Percentiles rank a stretch among this genome's conserved stretches.
Evolutionary conservation across 2,797 vertebrate genomes (phyloP).

Genomic region (Parauchenoglanis ngamensis): DNA sequence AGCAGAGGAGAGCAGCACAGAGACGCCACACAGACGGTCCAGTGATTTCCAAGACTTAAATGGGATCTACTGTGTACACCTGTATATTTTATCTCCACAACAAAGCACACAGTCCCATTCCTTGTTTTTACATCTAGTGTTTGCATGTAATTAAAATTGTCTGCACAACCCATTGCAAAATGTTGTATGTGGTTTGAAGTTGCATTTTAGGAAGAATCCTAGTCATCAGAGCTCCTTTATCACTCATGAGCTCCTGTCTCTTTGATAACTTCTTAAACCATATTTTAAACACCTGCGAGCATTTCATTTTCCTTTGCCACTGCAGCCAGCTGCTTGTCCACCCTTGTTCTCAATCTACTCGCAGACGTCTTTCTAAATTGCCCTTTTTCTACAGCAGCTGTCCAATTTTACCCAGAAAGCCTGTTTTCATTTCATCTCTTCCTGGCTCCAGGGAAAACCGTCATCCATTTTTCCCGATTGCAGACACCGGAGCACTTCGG

Average conservation of each 20-base stretch:
- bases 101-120: background rate
- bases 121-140: background rate
- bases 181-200: background rate
- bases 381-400: conserved; percentile 34
- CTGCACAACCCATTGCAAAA: background rate
- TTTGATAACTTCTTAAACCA: conserved; percentile 14
- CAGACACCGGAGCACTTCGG: background rate
- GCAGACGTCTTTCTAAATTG: conserved; percentile 26
- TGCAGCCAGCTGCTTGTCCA: conserved; percentile 25
- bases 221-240: background rate
- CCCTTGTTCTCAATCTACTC: conserved; percentile 17
- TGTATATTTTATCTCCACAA: background rate
- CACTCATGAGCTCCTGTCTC: conserved; percentile 3
- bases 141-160: background rate
- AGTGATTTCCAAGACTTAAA: conserved; percentile 3
- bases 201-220: background rate
- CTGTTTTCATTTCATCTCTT: conserved; percentile 39
- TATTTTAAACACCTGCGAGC: conserved; percentile 2
- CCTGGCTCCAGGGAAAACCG: conserved; percentile 5
- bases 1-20: background rate
- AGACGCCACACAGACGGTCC: background rate
- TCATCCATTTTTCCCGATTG: conserved; percentile 20
- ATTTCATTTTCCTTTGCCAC: conserved; percentile 7
- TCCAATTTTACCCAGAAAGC: conserved; percentile 29
- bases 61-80: background rate